phyloP scores from a whole-genome alignment of 2,797 vertebrate genomes.

The Tapirus indicus region DNA sequence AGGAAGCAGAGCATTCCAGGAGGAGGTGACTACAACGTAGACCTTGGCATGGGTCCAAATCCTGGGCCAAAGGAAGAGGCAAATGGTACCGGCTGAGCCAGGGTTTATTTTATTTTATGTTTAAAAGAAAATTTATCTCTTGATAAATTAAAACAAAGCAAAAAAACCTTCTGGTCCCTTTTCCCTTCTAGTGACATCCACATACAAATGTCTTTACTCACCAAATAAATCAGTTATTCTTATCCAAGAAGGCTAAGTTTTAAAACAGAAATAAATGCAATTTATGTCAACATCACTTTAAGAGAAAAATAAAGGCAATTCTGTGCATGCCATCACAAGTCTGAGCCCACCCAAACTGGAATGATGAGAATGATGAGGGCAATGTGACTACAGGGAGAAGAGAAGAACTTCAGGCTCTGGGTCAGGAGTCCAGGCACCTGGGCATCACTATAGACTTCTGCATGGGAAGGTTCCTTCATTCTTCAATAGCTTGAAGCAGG shows the following conservation, averaged over 20 bases:
- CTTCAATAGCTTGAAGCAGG: background rate
- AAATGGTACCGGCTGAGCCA: background rate
- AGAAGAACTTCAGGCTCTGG: background rate
- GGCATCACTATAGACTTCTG: background rate
- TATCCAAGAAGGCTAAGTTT: background rate
- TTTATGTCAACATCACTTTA: background rate
- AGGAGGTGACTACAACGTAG: background rate
- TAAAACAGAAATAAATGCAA: conserved; percentile 53
- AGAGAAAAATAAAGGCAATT: background rate
- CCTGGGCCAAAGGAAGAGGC: background rate
- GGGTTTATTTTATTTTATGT: background rate
- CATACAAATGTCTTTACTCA: background rate
- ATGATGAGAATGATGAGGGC: background rate
- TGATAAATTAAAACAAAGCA: conserved; percentile 37
- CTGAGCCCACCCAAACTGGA: background rate
- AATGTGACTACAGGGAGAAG: background rate
- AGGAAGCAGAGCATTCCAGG: background rate
- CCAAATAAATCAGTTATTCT: conserved; percentile 21
- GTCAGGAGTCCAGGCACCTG: background rate
- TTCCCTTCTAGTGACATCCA: background rate
- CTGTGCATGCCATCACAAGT: background rate
- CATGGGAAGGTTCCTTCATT: background rate
- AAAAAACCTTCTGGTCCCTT: background rate
- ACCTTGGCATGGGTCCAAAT: background rate
- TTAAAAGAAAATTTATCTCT: conserved; percentile 20